These are phyloP conservation scores for Drosophila prostipennis DNA, from an alignment of 2,888 invertebrate genomes.

Conservation along the genomic window DNA sequence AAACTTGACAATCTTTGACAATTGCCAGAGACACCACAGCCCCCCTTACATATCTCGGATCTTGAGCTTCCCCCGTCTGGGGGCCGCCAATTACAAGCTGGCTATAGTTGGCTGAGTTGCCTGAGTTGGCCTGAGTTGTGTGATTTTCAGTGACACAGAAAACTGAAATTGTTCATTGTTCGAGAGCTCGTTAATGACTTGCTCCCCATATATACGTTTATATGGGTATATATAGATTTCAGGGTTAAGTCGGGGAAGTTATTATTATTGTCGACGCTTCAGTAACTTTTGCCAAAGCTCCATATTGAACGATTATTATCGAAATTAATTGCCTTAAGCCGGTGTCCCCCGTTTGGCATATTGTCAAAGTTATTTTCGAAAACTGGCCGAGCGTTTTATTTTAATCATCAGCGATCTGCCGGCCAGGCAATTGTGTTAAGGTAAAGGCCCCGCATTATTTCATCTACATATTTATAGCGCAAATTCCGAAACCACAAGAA, in stretches of 20 bases:
- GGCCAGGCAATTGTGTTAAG: constrained; percentile 65
- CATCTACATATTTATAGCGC: constrained; percentile 29
- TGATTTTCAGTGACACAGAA: constrained; percentile 83
- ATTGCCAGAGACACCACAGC: constrained; percentile 29
- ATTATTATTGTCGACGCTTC: constrained; percentile 76
- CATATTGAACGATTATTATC: constrained; percentile 76
- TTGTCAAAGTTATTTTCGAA: constrained; percentile 55
- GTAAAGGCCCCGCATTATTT: constrained; percentile 58
- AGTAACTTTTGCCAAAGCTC: constrained; percentile 79
- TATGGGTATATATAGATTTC: constrained; percentile 61
- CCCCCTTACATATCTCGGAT: not conserved
- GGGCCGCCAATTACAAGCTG: constrained; percentile 49
- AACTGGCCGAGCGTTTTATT: constrained; percentile 81
- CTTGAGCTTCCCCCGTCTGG: constrained; percentile 19
- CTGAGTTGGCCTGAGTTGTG: constrained; percentile 61
- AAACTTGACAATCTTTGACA: constrained; percentile 51
- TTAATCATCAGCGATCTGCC: constrained; percentile 58
- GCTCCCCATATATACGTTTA: constrained; percentile 49
- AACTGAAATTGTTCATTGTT: constrained; percentile 83
- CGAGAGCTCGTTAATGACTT: constrained; percentile 62
- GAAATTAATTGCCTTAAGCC: constrained; percentile 76
- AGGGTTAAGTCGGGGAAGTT: constrained; percentile 80
- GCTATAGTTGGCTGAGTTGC: constrained; percentile 69
- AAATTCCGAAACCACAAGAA: constrained; percentile 56
- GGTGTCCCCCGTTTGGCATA: constrained; percentile 33